Evolutionary conservation across 2,797 vertebrate genomes (phyloP).

Genomic region (Calcarius lapponicus): DNA sequence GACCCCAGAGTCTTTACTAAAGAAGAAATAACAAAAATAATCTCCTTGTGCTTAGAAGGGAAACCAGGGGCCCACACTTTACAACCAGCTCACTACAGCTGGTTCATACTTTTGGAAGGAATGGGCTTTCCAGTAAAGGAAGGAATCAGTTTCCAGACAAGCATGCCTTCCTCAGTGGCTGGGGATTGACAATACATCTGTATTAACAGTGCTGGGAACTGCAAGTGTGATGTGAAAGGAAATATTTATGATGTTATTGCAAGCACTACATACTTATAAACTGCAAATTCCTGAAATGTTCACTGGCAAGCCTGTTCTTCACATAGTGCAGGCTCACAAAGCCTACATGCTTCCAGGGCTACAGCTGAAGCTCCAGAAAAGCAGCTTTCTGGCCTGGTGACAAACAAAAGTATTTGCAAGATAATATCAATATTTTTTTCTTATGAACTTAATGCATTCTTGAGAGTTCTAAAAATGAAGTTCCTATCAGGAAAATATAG

Average conservation of each 20-base stretch:
- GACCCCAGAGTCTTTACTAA: neutral
- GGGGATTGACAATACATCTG: slow-evolving; percentile 43
- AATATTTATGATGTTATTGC: slow-evolving; percentile 68
- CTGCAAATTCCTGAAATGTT: slow-evolving; percentile 34
- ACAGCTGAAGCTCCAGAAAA: neutral
- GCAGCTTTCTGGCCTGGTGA: neutral
- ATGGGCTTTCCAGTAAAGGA: slow-evolving; percentile 13
- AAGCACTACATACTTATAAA: slow-evolving; percentile 24
- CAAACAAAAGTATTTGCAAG: neutral
- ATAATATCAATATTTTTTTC: neutral
- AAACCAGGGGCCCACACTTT: slow-evolving; percentile 50
- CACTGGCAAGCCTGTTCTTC: slow-evolving; percentile 23
- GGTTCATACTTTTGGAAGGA: slow-evolving; percentile 23
- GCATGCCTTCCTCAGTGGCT: neutral
- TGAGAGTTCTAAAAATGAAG: neutral
- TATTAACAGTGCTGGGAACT: slow-evolving; percentile 37
- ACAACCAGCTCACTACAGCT: slow-evolving; percentile 3
- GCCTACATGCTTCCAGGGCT: neutral
- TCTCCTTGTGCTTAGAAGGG: slow-evolving; percentile 33
- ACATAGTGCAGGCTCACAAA: neutral
- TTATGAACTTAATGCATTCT: neutral
- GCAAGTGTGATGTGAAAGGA: slow-evolving; percentile 52
- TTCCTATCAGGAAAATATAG: neutral
- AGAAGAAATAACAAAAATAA: slow-evolving; percentile 55
- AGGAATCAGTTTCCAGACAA: slow-evolving; percentile 45